Conservation (phyloP, 2,797 vertebrate genomes). For the Gephyroberyx darwinii region DNA sequence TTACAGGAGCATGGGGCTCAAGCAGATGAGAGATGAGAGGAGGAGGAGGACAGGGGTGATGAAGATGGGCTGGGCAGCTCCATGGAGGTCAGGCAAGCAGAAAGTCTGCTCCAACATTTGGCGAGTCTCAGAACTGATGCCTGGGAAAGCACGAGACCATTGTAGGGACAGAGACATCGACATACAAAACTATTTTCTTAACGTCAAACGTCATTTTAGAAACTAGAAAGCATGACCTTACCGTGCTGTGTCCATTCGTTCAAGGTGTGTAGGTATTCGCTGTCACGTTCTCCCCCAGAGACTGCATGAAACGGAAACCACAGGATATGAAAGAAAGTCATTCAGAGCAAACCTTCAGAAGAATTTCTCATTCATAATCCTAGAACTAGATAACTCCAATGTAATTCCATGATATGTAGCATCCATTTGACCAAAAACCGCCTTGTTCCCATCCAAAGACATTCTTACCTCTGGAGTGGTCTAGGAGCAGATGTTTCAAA, state of each 20-base stretch:
- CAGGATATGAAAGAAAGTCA: neutral
- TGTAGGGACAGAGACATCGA: neutral
- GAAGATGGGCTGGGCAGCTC: slow-evolving; percentile 34
- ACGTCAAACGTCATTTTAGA: too few species aligned
- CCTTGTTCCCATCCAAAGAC: neutral
- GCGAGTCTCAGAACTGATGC: slow-evolving; percentile 71
- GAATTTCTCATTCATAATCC: neutral
- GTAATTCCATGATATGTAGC: neutral
- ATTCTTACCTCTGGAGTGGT: slow-evolving; percentile 74
- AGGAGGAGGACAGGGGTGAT: slow-evolving; percentile 48
- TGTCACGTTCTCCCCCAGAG: slow-evolving; percentile 43
- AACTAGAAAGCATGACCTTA: slow-evolving; percentile 23
- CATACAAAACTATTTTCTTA: too few species aligned
- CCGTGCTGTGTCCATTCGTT: slow-evolving; percentile 75
- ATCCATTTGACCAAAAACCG: neutral
- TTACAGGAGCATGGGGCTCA: slow-evolving; percentile 76
- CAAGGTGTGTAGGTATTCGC: slow-evolving; percentile 68
- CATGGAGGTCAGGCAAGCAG: slow-evolving; percentile 67
- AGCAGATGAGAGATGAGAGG: slow-evolving; percentile 55
- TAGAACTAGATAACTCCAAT: neutral
- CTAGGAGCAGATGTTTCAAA: slow-evolving; percentile 76
- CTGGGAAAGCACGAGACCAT: slow-evolving; percentile 56
- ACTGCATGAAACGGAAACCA: slow-evolving; percentile 40
- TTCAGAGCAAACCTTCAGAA: neutral
- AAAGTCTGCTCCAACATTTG: slow-evolving; percentile 72